Base-by-base conservation (phyloP, 2,113 vertebrate genomes). In the Sapajus apella region DNA sequence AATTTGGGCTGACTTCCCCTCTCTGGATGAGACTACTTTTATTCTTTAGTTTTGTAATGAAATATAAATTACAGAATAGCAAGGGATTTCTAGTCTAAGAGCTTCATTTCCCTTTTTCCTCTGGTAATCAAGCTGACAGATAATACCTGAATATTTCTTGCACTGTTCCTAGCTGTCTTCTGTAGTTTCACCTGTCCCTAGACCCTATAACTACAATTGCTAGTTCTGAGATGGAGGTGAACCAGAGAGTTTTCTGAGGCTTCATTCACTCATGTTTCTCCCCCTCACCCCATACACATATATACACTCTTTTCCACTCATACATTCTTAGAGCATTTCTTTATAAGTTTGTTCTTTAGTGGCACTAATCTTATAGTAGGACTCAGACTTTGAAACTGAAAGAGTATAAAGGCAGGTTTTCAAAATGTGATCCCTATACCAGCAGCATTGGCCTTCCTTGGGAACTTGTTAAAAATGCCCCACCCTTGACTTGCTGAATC, bases 11-110 rank as follows among this genome's bases (percentile, higher is more conserved):
- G 6, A 76, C 10, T 85, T 87, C 25, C 30, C 12, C 8, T 70
- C 18, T 93, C n/a, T 95, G n/a, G 27, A 45, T 52, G 80, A 87
- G 8, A 66, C 30, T 35, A 47, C 13, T 92, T 92, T 37, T 73
- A 52, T 40, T 92, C 23, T 58, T 95, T n/a, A 84, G 64, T 55
- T 85, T 88, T 77, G n/a, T 77, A 89, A 87, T 73, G 52, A 75
- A 79, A 73, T 72, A 73, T 52, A 73, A 90, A 81, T 81, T 40
- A 13, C 21, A 64, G 20, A 16, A 18, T 27, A 56, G 21, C 25
- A 35, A 58, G 37, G 58, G 58, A 72, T 30, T 70, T 45, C 11
- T 70, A 64, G 43, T 82, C 27, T 23, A 76, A 89, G 47, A 13
- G 35, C 30, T 82, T 91, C n/a, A 21, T 58, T 87, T 80, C 2